Base-by-base conservation (phyloP, 2,888 invertebrate species). In the Toxonevra muliebris region DNA sequence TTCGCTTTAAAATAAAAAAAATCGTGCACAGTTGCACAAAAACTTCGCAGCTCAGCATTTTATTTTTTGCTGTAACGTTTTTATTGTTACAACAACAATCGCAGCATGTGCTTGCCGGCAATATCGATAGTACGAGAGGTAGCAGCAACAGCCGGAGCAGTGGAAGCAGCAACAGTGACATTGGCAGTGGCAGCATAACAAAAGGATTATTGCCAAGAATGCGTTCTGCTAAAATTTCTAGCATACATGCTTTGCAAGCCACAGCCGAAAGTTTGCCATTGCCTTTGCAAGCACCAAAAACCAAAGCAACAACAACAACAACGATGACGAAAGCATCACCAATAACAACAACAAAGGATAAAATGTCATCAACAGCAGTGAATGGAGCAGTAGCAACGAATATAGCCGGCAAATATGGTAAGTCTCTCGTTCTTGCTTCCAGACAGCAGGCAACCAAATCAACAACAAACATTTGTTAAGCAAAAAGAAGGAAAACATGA, bases 151-250 rank as follows among this genome's bases (percentile, higher is more conserved):
- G 45, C 45, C 11, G 13, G 45, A 69, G 62, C 65, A 58, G 45
- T 64, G 50, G 65, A 68, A 50, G 55, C 67, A 52, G 69, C 69
- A 58, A 69, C 68, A 54, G 68, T 69, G 66, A 57, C 71, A 61
- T 55, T 13, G 12, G 45, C 9, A 48, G 48, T 15, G 48, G 48
- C 48, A 48, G 48, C 48, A 48, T n/a, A n/a, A 5, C n/a, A 48
- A 7, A 15, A 73, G 76, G 75, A 73, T 74, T 75, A 66, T 40
- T 40, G 62, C 61, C 58, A 61, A 72, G 72, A 59, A 73, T 70
- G 73, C 74, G 73, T 58, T 69, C 73, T 50, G 69, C 74, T 9
- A 74, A 73, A 70, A 73, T 75, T 20, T 72, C 73, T 40, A 71
- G 65, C 54, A 69, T 73, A 17, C 74, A 75, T 57, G 71, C 68